Percentiles rank a stretch among this genome's conserved stretches.
phyloP scores from a whole-genome alignment of 1,140 invertebrate genomes.

The Eufriesea mexicana region DNA sequence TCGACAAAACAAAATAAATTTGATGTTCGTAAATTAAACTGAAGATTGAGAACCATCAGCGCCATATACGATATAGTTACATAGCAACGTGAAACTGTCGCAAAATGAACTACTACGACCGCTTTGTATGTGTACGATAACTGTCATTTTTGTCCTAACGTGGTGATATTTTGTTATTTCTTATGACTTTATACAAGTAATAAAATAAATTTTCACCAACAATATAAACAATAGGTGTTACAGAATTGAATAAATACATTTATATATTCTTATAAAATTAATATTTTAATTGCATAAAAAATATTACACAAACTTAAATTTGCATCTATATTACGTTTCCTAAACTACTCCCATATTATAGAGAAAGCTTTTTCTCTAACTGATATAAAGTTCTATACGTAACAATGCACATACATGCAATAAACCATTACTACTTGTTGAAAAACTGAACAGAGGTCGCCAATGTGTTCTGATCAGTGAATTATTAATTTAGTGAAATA shows the following conservation, averaged over 20 bases:
- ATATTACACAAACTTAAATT: not conserved
- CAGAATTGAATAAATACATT: not conserved
- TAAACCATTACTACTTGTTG: not conserved
- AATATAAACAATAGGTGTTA: not conserved
- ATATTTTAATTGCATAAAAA: not conserved
- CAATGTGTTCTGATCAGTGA: not conserved
- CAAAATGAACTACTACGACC: not conserved
- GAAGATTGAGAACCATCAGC: constrained; percentile 6
- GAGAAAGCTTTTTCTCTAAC: not conserved
- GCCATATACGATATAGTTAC: not conserved
- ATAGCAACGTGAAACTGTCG: constrained; percentile 16
- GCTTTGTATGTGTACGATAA: not conserved
- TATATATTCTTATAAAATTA: not conserved
- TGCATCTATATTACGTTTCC: not conserved
- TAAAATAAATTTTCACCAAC: not conserved
- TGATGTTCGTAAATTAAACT: not conserved
- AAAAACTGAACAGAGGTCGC: constrained; percentile 9
- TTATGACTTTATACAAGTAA: not conserved
- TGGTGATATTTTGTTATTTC: not conserved
- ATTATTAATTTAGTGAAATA: constrained; percentile 17
- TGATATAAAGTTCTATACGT: no score
- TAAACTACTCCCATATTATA: not conserved
- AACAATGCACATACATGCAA: not conserved
- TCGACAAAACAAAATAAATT: not conserved
- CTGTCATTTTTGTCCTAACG: constrained; percentile 1